Evolutionary conservation across 2,888 invertebrate genomes (phyloP), one percentile per base, ranked within the genome.

Genomic region (Gonocerus acuteangulatus): DNA sequence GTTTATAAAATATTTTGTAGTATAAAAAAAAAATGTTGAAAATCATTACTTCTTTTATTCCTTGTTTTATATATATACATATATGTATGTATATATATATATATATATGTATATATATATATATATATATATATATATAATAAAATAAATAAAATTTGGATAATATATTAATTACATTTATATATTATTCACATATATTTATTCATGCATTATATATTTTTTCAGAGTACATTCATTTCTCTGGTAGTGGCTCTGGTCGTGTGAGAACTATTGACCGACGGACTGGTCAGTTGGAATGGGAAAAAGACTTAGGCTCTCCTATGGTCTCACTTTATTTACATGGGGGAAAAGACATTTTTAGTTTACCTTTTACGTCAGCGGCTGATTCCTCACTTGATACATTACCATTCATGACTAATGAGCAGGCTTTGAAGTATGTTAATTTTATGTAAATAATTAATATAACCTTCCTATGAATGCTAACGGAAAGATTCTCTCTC

Each of bases 261-360:
- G 80, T 94, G 27, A 83, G 92, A 67, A 94, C 95, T 0, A 79
- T 95, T 65, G 88, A 93, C 71, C 82, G 87, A 48, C 81, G 83
- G 70, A 66, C 83, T n/a, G 92, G 93, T 0, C 83, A 84, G 64
- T 78, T 92, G 52, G 75, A 91, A 19, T 97, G 96, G 96, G 85
- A 90, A 66, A 81, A 83, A 49, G 87, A 95, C 73, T 82, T 93
- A 39, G 85, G 84, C 58, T 92, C 93, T 44, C 95, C 96, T 0
- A 86, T 96, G 0, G 88, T 96, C 49, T 94, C 91, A 0, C 84
- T 92, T 64, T 97, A 95, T 73, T 74, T 86, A 15, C 74, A 89
- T 59, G 85, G 85, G 66, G 79, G 83, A 18, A 86, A 87, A 54
- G 89, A 89, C 1, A 79, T 95, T 54, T 79, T 90, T 44, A 84